phyloP scores from a whole-genome alignment of 2,113 vertebrate genomes.

The Hucho hucho region DNA sequence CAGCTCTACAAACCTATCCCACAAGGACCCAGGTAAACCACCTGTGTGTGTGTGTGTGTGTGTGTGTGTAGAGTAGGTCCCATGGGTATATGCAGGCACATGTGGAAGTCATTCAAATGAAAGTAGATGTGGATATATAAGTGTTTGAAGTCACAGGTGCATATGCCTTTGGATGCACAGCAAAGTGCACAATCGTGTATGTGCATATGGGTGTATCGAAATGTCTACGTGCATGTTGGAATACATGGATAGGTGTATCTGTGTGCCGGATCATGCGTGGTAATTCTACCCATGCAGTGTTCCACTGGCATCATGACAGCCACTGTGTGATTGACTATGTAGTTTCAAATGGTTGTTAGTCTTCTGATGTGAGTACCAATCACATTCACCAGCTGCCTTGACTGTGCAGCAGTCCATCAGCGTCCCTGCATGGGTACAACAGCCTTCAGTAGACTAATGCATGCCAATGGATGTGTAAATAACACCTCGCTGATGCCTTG shows the following conservation, averaged over 20 bases:
- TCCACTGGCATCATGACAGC: conserved; percentile 1
- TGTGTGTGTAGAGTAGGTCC: neutral
- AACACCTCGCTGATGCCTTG: neutral
- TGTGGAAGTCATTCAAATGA: neutral
- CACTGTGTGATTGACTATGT: conserved; percentile 27
- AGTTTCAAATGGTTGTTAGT: neutral
- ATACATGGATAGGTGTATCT: neutral
- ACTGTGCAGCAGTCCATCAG: conserved; percentile 10
- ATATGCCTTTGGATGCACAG: conserved; percentile 14
- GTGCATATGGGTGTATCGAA: neutral
- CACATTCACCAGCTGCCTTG: conserved; percentile 24
- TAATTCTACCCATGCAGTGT: neutral
- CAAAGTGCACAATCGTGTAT: neutral
- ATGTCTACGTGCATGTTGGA: neutral
- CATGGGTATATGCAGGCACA: too few species aligned
- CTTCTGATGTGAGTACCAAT: conserved; percentile 25
- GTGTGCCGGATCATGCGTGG: conserved; percentile 13
- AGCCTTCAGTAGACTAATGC: conserved; percentile 20
- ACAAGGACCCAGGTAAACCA: neutral
- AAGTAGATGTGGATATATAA: neutral
- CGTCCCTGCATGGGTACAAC: conserved; percentile 1
- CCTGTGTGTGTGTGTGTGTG: neutral
- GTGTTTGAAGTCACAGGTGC: neutral
- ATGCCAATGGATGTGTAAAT: conserved; percentile 52
- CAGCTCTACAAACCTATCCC: too few species aligned